Evolutionary conservation across 2,888 invertebrate genomes (phyloP), one percentile per base, ranked within the genome.

Genomic region (Lissonota sp.): DNA sequence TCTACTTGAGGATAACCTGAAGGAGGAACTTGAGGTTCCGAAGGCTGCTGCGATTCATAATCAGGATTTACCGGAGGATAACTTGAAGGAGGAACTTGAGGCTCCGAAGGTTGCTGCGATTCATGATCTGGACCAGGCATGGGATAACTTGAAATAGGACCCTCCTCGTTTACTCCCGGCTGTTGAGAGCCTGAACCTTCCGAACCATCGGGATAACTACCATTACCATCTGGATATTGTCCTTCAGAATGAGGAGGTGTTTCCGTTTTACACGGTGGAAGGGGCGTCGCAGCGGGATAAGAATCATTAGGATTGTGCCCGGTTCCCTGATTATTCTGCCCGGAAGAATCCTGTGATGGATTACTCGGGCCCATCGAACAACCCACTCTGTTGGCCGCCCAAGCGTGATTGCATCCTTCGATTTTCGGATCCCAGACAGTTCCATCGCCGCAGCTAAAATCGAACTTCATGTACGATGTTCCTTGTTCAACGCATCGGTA

Each of bases 381-480:
- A 85, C 77, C 77, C 76, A 78, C 53, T 77, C 82, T 69, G 69
- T 85, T 85, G 58, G 91, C 92, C 8, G 91, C 92, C 90, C 92
- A 93, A 76, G 93, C 93, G 85, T 94, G 93, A 88, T 94, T 94
- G 85, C 95, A 95, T 0, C 93, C 93, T 86, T 94, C 93, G 71
- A 93, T 93, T 49, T 93, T 91, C 83, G 94, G 93, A 89, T 94
- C 94, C 94, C 94, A 95, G 51, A 94, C 93, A 0, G 95, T 95
- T 57, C 94, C 94, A 37, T 93, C 93, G 0, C 94, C 94, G 85
- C 95, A 95, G 6, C 91, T 92, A 81, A 94, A 95, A 6, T 94
- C 93, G 72, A 94, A 93, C 79, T 91, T 93, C 39, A 89, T 93
- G 74, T 92, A 93, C 0, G 90, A 91, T n/a, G 91, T 88, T 0